These are phyloP conservation scores for Halcyon leucocephala DNA, from an alignment of 2,797 vertebrate species.

Conservation along the genomic window DNA sequence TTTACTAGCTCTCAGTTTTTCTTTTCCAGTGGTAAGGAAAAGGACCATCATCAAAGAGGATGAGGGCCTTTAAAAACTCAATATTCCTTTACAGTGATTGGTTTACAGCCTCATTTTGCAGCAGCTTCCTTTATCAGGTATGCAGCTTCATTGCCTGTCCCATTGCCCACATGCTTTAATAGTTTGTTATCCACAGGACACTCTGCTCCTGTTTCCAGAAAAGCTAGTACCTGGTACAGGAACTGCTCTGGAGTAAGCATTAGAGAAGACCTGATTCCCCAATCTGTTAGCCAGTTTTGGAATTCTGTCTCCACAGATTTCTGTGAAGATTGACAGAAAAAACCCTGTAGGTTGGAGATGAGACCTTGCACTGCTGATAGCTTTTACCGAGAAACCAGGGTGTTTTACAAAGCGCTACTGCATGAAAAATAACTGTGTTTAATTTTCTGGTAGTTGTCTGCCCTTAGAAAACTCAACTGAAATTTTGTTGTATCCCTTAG, in stretches of 20 bases:
- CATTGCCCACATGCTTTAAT: neutral
- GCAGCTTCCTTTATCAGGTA: neutral
- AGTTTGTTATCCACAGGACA: neutral
- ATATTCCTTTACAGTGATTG: neutral
- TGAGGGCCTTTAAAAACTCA: constrained; percentile 8
- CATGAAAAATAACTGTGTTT: neutral
- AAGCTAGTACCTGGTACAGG: neutral
- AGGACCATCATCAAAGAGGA: neutral
- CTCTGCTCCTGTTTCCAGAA: neutral
- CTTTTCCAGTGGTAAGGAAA: neutral
- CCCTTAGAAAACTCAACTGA: neutral
- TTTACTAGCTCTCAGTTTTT: constrained; percentile 11
- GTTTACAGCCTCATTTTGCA: constrained; percentile 9
- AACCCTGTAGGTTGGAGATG: neutral
- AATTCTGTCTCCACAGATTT: neutral
- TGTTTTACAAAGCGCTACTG: neutral
- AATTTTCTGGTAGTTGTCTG: neutral
- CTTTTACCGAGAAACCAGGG: neutral
- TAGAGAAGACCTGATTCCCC: neutral
- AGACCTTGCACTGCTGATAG: neutral
- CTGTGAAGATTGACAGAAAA: neutral
- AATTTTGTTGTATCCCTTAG: neutral
- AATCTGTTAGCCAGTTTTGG: neutral
- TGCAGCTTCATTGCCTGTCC: neutral
- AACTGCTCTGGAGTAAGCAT: neutral